Evolutionary conservation across 1,140 invertebrate species (phyloP).

Genomic region (Dendrolimus kikuchii): DNA sequence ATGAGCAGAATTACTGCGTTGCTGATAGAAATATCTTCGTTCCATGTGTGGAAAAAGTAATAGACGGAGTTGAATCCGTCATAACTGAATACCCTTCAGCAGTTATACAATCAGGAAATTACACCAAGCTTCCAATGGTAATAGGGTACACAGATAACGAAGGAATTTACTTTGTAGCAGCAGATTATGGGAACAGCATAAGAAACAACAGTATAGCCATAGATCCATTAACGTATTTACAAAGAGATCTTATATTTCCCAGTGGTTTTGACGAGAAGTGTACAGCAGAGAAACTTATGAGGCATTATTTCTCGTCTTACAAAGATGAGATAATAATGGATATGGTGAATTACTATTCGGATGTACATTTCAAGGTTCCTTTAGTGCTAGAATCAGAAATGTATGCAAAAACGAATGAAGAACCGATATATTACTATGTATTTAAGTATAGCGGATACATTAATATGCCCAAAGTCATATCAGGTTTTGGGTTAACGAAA

Average conservation of each 20-base stretch:
- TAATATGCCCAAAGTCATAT: conserved; percentile 3
- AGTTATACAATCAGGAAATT: conserved; percentile 31
- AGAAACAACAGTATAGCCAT: conserved; percentile 29
- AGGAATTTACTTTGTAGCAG: conserved; percentile 33
- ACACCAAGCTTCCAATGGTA: conserved; percentile 51
- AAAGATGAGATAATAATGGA: conserved; percentile 14
- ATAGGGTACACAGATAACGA: conserved; percentile 42
- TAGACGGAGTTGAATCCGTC: conserved; percentile 48
- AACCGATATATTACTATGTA: conserved; percentile 16
- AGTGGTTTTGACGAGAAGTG: too few relatives aligned
- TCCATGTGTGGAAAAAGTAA: conserved; percentile 39
- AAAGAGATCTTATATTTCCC: conserved; percentile 27
- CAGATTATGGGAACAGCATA: conserved; percentile 36
- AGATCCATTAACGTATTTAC: conserved; percentile 37
- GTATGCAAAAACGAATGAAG: conserved; percentile 29
- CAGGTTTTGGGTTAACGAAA: not conserved
- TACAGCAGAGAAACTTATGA: conserved; percentile 12
- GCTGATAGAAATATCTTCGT: conserved; percentile 39
- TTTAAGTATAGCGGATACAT: conserved; percentile 7
- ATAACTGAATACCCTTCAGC: conserved; percentile 38
- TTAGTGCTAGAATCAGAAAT: conserved; percentile 36
- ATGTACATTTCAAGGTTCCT: conserved; percentile 33
- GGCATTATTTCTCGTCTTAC: conserved; percentile 9
- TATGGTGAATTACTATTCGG: conserved; percentile 36
- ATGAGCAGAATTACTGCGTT: conserved; percentile 30